Conservation (phyloP, 2,888 invertebrate genomes). For the Halictus ligatus region DNA sequence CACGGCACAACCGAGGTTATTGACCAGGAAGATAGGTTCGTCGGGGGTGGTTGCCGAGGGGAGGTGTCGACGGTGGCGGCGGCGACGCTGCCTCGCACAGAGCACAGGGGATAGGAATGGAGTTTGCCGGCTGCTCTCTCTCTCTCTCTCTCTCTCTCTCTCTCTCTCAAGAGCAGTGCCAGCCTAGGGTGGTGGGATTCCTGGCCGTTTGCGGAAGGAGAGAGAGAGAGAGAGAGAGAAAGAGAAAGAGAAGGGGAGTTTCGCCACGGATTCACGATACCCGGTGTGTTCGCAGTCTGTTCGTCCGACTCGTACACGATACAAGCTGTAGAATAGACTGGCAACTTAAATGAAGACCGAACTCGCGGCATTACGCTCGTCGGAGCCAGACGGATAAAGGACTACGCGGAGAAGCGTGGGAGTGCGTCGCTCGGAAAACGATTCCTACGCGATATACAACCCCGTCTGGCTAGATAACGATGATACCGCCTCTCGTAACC, state of each 20-base stretch:
- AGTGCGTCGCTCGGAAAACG: not conserved
- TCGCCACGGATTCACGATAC: constrained; percentile 67
- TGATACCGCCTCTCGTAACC: not conserved
- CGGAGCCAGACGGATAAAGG: not conserved
- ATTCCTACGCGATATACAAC: not conserved
- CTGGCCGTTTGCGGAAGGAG: not conserved
- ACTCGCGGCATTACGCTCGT: not conserved
- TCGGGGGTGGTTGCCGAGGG: constrained; percentile 50
- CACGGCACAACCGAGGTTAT: constrained; percentile 69
- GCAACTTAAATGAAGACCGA: constrained; percentile 10
- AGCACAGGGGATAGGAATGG: constrained; percentile 54
- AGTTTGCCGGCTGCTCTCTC: constrained; percentile 65
- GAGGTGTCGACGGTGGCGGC: constrained; percentile 51
- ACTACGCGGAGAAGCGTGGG: not conserved
- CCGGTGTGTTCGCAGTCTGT: constrained; percentile 43
- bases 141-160: constrained; percentile 38
- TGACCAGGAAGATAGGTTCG: constrained; percentile 74
- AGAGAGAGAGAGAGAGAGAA: not conserved
- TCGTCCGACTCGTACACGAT: constrained; percentile 39
- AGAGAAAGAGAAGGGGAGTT: constrained; percentile 13
- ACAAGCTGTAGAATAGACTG: constrained; percentile 6
- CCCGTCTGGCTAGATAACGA: not conserved
- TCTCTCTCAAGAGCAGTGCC: constrained; percentile 42
- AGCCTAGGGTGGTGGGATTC: constrained; percentile 32
- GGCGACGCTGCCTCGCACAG: constrained; percentile 40